phyloP scores from a whole-genome alignment of 2,888 invertebrate genomes.

The Xestia rhomboidea region DNA sequence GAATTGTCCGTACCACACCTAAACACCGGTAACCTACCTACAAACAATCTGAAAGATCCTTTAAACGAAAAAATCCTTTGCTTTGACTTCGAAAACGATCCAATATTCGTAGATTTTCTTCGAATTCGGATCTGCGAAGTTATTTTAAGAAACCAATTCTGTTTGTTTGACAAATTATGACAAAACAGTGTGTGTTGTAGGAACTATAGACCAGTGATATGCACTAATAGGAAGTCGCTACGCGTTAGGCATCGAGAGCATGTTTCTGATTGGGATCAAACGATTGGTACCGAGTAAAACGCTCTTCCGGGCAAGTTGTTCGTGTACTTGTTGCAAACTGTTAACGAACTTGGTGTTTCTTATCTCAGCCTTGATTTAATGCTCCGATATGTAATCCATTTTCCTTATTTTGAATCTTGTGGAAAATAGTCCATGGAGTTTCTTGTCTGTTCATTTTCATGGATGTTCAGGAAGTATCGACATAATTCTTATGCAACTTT shows the following conservation, averaged over 20 bases:
- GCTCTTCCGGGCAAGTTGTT: conserved; percentile 43
- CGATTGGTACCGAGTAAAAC: conserved; percentile 36
- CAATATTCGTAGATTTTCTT: conserved; percentile 3
- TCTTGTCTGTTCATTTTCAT: neutral
- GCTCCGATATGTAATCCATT: conserved; percentile 3
- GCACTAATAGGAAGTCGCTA: conserved; percentile 14
- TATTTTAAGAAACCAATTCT: neutral
- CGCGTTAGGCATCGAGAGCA: conserved; percentile 23
- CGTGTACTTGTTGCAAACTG: conserved; percentile 26
- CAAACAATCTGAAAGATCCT: neutral
- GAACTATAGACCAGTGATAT: neutral
- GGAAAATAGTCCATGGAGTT: neutral
- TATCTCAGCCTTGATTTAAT: conserved; percentile 27
- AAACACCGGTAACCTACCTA: neutral
- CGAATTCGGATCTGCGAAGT: conserved; percentile 7
- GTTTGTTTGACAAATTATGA: conserved; percentile 3
- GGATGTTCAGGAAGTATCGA: neutral
- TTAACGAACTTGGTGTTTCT: conserved; percentile 27
- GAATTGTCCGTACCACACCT: neutral
- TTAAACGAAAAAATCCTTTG: neutral
- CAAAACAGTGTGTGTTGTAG: conserved; percentile 8
- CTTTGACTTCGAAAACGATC: conserved; percentile 6
- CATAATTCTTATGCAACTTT: neutral
- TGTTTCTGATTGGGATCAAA: conserved; percentile 42
- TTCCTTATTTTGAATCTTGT: neutral